Percentiles rank a stretch among this genome's conserved stretches.
Conservation (phyloP, 2,113 vertebrate genomes). For the Deroptyus accipitrinus region DNA sequence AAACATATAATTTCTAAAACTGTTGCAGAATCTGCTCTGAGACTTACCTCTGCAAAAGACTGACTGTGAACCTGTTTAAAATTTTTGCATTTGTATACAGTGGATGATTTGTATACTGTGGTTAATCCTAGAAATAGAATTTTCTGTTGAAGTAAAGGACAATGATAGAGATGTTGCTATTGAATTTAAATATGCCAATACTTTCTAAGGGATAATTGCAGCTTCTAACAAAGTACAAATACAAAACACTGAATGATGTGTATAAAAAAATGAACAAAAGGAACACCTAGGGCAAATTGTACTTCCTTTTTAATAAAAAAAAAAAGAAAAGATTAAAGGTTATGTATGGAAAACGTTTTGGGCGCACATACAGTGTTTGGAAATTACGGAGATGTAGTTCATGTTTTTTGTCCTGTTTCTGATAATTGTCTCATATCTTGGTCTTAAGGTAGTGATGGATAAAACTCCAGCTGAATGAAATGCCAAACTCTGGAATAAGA, state of each 20-base stretch:
- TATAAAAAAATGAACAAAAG: neutral
- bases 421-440: neutral
- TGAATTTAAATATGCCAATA: neutral
- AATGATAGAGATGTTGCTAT: neutral
- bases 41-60: neutral
- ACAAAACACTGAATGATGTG: neutral
- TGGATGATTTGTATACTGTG: neutral
- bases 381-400: neutral
- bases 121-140: neutral
- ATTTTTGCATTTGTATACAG: neutral
- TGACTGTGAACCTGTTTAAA: neutral
- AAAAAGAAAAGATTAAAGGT: neutral
- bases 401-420: neutral
- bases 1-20: neutral
- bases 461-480: neutral
- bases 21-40: neutral
- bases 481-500: neutral
- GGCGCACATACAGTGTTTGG: neutral
- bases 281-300: neutral
- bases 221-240: neutral
- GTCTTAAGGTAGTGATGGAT: neutral
- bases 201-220: neutral
- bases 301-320: rapidly evolving
- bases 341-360: neutral
- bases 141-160: neutral